phyloP scores from a whole-genome alignment of 2,113 vertebrate genomes.

The Epinephelus fuscoguttatus region DNA sequence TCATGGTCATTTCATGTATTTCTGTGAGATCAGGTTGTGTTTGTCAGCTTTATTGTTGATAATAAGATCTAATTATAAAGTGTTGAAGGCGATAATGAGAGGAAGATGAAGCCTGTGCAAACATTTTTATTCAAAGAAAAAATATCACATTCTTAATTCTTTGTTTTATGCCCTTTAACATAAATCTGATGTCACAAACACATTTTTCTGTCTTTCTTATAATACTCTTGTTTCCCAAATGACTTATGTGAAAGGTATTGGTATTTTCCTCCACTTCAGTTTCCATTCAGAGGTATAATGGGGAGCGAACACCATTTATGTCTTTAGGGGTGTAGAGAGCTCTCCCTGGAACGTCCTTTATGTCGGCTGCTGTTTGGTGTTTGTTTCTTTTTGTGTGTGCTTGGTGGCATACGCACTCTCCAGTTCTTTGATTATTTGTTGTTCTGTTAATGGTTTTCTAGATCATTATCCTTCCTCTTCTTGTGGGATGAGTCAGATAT shows the following conservation, averaged over 20 bases:
- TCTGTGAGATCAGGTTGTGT: no score
- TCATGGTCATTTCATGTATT: no score
- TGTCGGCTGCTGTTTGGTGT: background rate
- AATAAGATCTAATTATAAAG: background rate
- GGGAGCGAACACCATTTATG: background rate
- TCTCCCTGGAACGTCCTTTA: background rate
- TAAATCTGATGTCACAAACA: background rate
- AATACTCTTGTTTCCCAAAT: background rate
- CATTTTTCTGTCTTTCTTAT: background rate
- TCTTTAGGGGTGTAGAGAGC: background rate
- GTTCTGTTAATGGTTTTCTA: background rate
- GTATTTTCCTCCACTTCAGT: background rate
- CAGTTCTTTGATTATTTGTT: background rate
- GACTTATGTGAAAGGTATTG: background rate
- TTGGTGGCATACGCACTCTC: background rate
- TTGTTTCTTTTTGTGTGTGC: background rate
- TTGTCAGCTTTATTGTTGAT: background rate
- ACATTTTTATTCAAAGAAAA: background rate
- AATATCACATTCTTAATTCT: background rate
- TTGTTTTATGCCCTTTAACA: background rate
- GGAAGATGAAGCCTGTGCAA: background rate
- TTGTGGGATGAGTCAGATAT: background rate
- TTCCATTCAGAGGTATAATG: background rate
- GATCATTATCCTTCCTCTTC: background rate
- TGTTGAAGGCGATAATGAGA: background rate